A percentile compares a stretch with the other conserved stretches of the same genome.
Evolutionary conservation across 2,888 invertebrate genomes (phyloP).

Genomic region (Ashinkailepas kermadecensis): DNA sequence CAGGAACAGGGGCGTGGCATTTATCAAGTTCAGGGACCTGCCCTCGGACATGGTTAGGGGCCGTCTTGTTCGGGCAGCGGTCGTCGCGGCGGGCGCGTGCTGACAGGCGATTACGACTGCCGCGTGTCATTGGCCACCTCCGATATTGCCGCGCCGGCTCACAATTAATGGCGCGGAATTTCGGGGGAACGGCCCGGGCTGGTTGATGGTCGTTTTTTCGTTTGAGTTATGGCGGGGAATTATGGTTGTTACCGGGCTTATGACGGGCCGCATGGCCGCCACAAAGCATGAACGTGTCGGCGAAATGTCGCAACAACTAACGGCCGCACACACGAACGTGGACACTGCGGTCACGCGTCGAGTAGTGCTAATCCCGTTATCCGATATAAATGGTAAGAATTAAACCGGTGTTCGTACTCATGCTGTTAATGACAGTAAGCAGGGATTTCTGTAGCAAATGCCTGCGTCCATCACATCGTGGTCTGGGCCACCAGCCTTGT

Average conservation of each 20-base stretch:
- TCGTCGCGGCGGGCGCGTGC: neutral
- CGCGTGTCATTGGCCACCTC: neutral
- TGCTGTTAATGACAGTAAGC: too few species aligned
- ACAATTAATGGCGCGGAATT: slow-evolving; percentile 9
- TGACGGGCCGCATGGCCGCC: neutral
- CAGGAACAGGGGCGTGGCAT: too few species aligned
- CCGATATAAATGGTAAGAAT: too few species aligned
- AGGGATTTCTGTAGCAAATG: too few species aligned
- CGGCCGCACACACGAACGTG: too few species aligned
- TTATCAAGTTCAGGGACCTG: neutral
- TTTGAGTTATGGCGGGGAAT: neutral
- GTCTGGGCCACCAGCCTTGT: too few species aligned
- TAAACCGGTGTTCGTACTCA: too few species aligned
- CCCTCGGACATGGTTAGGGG: neutral
- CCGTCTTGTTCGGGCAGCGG: neutral
- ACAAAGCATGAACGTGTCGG: neutral
- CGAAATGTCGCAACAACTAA: neutral
- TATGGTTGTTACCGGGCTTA: neutral
- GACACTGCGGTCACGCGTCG: too few species aligned
- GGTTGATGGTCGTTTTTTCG: neutral
- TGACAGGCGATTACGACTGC: neutral
- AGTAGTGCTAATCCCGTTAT: too few species aligned
- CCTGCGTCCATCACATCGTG: too few species aligned
- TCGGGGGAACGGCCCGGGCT: neutral
- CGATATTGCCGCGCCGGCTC: neutral